Conservation (phyloP, 2,797 vertebrate genomes). For the Gambelia wislizenii region DNA sequence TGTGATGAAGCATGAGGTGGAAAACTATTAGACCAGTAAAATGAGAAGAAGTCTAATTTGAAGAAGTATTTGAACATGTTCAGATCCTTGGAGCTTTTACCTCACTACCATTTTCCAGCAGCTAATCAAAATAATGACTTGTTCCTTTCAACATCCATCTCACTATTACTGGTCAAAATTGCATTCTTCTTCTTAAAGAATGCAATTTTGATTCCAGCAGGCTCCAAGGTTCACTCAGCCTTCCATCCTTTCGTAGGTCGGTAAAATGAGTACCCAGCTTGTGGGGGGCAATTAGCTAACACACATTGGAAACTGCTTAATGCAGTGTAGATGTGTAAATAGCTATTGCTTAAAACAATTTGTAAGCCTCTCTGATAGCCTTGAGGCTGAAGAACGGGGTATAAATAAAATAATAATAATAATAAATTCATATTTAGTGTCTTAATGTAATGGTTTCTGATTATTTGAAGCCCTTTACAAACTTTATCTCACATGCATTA, state of each 20-base stretch:
- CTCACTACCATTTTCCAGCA: neutral
- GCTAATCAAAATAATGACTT: neutral
- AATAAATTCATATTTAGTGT: neutral
- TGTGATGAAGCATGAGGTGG: constrained; percentile 34
- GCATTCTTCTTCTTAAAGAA: too few relatives aligned
- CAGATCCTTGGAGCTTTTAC: neutral
- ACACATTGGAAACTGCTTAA: too few relatives aligned
- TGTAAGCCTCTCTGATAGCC: too few relatives aligned
- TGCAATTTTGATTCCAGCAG: too few relatives aligned
- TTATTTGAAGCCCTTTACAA: neutral
- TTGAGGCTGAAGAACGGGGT: too few relatives aligned
- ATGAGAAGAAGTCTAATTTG: constrained; percentile 8
- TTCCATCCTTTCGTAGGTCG: too few relatives aligned
- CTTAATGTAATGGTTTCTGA: neutral
- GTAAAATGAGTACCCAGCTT: too few relatives aligned
- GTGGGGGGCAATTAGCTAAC: too few relatives aligned
- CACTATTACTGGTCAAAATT: neutral
- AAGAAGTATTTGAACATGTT: constrained; percentile 2
- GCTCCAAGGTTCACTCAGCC: too few relatives aligned
- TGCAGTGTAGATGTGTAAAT: too few relatives aligned
- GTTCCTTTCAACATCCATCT: neutral
- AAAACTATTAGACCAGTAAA: constrained; percentile 21
- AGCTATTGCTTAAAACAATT: too few relatives aligned
- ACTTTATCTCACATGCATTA: neutral
- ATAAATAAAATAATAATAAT: too few relatives aligned